Conservation (phyloP, 2,113 vertebrate species). For the Pseudorhombus dupliciocellatus region DNA sequence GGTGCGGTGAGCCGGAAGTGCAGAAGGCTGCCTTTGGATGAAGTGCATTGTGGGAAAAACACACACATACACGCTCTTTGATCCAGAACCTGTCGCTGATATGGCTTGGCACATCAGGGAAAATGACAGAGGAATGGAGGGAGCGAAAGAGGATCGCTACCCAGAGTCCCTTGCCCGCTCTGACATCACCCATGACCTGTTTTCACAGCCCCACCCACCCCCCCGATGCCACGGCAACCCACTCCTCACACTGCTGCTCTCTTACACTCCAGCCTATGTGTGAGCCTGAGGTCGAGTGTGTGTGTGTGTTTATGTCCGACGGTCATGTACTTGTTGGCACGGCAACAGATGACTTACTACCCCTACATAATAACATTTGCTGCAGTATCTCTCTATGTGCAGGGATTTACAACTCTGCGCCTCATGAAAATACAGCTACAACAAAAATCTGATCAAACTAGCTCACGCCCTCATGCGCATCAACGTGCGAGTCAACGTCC, state of each 20-base stretch:
- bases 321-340: constrained; percentile 52
- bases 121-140: not conserved
- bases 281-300: constrained; percentile 4
- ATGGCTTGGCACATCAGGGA: constrained; percentile 64
- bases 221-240: constrained; percentile 44
- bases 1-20: constrained; percentile 33
- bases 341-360: not conserved
- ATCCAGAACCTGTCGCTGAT: constrained; percentile 50
- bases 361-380: constrained; percentile 16
- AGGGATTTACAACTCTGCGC: not conserved
- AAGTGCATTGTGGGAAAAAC: constrained; percentile 20
- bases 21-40: not conserved
- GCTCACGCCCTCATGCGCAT: not conserved
- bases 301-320: constrained; percentile 58
- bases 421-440: not conserved
- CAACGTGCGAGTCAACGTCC: not conserved
- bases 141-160: constrained; percentile 29
- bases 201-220: constrained; percentile 78
- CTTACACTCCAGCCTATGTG: constrained; percentile 32
- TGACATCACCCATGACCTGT: constrained; percentile 76
- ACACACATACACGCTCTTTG: constrained; percentile 41
- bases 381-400: not conserved
- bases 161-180: constrained; percentile 65
- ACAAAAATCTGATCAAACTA: not conserved
- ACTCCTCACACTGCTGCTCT: constrained; percentile 50